Conservation (phyloP, 2,888 invertebrate species). For the Andrena camellia region DNA sequence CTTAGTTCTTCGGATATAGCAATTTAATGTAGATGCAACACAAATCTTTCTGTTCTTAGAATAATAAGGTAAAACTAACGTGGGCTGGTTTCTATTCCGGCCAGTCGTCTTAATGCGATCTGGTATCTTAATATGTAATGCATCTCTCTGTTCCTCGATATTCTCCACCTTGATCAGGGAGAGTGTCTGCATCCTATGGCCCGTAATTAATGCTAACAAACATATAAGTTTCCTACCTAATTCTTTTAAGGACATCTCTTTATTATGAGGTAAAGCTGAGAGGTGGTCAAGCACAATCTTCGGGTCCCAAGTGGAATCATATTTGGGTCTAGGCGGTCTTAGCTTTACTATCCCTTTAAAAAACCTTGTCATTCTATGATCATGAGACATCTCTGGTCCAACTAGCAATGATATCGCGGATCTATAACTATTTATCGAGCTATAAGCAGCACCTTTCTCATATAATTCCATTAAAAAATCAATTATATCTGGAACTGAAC, state of each 20-base stretch:
- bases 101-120: slow-evolving; percentile 45
- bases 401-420: slow-evolving; percentile 1
- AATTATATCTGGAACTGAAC: neutral
- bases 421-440: neutral
- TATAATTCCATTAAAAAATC: slow-evolving; percentile 27
- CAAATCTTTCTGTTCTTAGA: slow-evolving; percentile 50
- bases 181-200: slow-evolving; percentile 19
- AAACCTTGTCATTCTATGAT: neutral
- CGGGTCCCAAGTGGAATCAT: slow-evolving; percentile 7
- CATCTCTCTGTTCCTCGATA: neutral
- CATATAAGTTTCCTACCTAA: neutral
- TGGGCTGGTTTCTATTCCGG: slow-evolving; percentile 36
- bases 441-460: slow-evolving; percentile 4
- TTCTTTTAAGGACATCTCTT: neutral
- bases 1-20: slow-evolving; percentile 42
- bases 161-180: slow-evolving; percentile 3
- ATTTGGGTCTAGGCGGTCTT: slow-evolving; percentile 8
- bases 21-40: slow-evolving; percentile 43
- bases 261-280: neutral
- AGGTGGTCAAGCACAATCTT: neutral
- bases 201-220: neutral
- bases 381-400: neutral
- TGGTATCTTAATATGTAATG: slow-evolving; percentile 42
- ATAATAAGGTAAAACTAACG: slow-evolving; percentile 44
- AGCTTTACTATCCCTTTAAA: neutral